These are phyloP conservation scores for Dilophus febrilis DNA, from an alignment of 2,888 invertebrate genomes.

Conservation along the genomic window DNA sequence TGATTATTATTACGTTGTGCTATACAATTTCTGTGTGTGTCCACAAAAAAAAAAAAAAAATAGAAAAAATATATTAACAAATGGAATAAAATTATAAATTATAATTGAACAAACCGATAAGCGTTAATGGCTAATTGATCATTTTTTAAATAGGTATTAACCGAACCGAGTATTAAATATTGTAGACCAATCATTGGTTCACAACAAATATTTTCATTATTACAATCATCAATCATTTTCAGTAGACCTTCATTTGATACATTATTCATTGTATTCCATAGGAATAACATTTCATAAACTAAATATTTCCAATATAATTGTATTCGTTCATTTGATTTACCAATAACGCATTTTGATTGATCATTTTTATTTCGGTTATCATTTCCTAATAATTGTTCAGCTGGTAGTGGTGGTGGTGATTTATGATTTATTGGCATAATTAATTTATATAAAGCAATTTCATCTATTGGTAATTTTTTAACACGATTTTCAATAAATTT, in stretches of 20 bases:
- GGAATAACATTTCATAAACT: conserved; percentile 45
- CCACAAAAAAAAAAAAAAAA: neutral
- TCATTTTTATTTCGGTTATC: too few species aligned
- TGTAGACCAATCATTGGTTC: conserved; percentile 40
- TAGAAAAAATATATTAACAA: too few species aligned
- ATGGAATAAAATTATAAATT: too few species aligned
- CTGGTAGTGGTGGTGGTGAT: neutral
- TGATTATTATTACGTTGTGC: conserved; percentile 22
- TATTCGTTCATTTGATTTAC: too few species aligned
- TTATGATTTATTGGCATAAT: too few species aligned
- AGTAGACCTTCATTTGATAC: conserved; percentile 30
- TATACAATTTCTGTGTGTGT: conserved; percentile 23
- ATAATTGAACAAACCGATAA: conserved; percentile 11
- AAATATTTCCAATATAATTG: conserved; percentile 36
- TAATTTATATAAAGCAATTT: too few species aligned
- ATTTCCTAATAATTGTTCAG: too few species aligned
- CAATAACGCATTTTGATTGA: too few species aligned
- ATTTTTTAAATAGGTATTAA: conserved; percentile 30
- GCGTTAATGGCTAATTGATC: conserved; percentile 22
- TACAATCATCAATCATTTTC: too few species aligned
- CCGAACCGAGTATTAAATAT: conserved; percentile 34
- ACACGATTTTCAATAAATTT: conserved; percentile 27
- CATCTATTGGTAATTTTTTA: conserved; percentile 16
- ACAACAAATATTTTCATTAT: conserved; percentile 14
- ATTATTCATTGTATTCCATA: conserved; percentile 49